phyloP scores from a whole-genome alignment of 2,113 vertebrate species.

The Notiomystis cincta region DNA sequence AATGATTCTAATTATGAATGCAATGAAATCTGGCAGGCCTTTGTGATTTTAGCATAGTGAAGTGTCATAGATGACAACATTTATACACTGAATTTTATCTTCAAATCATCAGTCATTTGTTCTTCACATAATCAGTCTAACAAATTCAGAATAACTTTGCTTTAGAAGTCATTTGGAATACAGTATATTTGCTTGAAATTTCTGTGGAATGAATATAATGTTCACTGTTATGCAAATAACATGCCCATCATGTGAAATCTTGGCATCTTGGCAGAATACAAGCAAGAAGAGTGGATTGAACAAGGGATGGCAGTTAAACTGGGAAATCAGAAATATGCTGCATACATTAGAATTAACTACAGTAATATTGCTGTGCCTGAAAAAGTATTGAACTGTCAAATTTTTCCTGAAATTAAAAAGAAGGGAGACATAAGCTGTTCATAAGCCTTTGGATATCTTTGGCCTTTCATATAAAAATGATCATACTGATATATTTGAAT shows the following conservation, averaged over 20 bases:
- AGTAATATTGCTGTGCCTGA: neutral
- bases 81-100: conserved; percentile 55
- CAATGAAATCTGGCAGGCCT: conserved; percentile 41
- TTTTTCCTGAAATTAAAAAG: neutral
- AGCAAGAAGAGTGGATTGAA: neutral
- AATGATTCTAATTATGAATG: conserved; percentile 53
- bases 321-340: neutral
- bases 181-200: conserved; percentile 11
- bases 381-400: neutral
- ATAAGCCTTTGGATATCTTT: neutral
- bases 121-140: conserved; percentile 20
- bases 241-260: neutral
- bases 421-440: neutral
- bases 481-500: neutral
- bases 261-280: neutral
- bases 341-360: conserved; percentile 17
- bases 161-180: conserved; percentile 24
- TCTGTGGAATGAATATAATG: conserved; percentile 7
- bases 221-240: conserved; percentile 28
- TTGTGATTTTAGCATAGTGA: conserved; percentile 14
- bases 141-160: conserved; percentile 17
- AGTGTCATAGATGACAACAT: conserved; percentile 18
- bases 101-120: conserved; percentile 39
- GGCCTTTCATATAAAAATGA: neutral
- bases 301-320: conserved; percentile 10